Evolutionary conservation across 2,888 invertebrate genomes (phyloP), one percentile per base, ranked within the genome.

Genomic region (Volucella zonaria): DNA sequence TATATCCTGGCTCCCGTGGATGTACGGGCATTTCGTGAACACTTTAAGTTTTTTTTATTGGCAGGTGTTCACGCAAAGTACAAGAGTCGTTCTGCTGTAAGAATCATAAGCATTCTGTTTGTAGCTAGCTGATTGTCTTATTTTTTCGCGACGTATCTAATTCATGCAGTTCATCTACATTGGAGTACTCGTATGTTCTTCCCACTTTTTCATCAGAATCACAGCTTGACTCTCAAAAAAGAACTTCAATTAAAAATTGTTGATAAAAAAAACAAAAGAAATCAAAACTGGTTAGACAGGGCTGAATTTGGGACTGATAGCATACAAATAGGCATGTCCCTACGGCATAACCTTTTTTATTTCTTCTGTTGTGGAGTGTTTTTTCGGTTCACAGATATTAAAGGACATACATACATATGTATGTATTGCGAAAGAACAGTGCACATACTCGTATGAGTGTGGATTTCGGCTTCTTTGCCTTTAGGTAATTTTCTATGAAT

Each of bases 231-330:
- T 54, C 10, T 45, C 45, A 23, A 52, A 82, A 77, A 82, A 74
- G 62, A 77, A 82, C 73, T 82, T 73, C 73, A 82, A 82, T 77
- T 82, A 71, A 77, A 82, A 73, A 77, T 77, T 77, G 56, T 67
- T 73, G 40, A 56, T 31, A 31, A 31, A 31, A 31, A 31, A 31
- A 31, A 31, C 31, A 31, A 31, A 6, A 6, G 1, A 6, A 31
- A 31, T 1, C 31, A 62, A 82, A 49, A 73, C 56, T 61, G 52
- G 47, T 54, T 15, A 56, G 67, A 73, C 52, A 45, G 58, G 10
- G 23, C 54, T 47, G 51, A 73, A 54, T 70, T 75, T 62, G 18
- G 49, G 47, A 56, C 62, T 61, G 78, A 54, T 67, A 77, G 58
- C 43, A n/a, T 54, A 15, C 52, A 40, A 66, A 43, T 67, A 77